These are phyloP conservation scores for Yponomeuta malinellus DNA, from an alignment of 2,888 invertebrate genomes.

Conservation along the genomic window DNA sequence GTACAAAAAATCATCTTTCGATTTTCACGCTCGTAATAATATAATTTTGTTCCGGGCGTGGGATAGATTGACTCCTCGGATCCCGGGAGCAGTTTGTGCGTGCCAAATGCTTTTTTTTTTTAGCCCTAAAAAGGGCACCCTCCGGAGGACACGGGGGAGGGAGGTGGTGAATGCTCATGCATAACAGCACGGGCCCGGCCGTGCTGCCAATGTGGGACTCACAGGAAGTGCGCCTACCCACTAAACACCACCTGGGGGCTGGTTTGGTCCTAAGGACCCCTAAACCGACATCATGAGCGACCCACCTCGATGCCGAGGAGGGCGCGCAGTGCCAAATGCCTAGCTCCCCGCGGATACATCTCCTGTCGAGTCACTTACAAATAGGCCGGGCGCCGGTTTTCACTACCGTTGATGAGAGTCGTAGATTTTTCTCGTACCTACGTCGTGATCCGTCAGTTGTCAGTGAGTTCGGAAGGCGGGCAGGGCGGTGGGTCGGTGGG, in stretches of 20 bases:
- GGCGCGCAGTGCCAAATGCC: background rate
- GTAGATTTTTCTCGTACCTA: background rate
- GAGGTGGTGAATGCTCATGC: no score
- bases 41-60: constrained; percentile 38
- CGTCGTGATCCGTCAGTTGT: constrained; percentile 30
- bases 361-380: background rate
- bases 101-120: background rate
- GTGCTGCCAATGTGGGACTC: no score
- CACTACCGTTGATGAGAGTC: background rate
- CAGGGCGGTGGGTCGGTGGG: constrained; percentile 45
- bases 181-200: no score
- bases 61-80: constrained; percentile 35
- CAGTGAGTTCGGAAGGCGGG: constrained; percentile 46
- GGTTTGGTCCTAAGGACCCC: no score
- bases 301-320: no score
- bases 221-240: no score
- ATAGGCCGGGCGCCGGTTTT: background rate
- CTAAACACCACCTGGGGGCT: no score
- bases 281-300: no score
- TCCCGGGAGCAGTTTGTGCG: constrained; percentile 23
- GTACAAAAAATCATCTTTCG: constrained; percentile 40
- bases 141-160: no score
- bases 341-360: background rate
- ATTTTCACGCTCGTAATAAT: constrained; percentile 37
- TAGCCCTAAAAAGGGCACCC: no score